Evolutionary conservation across 1,140 invertebrate genomes (phyloP).

Genomic region (Maconellicoccus hirsutus): DNA sequence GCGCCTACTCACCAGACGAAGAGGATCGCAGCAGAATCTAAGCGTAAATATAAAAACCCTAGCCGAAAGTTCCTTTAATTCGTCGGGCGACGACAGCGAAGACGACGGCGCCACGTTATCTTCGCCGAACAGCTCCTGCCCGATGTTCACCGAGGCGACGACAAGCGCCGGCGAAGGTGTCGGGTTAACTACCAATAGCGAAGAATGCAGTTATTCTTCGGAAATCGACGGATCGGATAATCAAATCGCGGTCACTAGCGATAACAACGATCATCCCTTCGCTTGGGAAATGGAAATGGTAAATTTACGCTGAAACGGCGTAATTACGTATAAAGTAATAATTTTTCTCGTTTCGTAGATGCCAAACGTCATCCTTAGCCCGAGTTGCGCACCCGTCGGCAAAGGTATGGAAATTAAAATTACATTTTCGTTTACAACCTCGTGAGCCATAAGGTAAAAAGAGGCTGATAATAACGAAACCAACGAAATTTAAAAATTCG

Average conservation of each 20-base stretch:
- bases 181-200: constrained; percentile 72
- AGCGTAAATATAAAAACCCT: constrained; percentile 26
- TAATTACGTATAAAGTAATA: not conserved
- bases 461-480: no score
- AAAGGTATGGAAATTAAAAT: constrained; percentile 52
- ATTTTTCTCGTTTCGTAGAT: constrained; percentile 35
- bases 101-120: constrained; percentile 43
- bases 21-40: constrained; percentile 29
- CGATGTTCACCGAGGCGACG: constrained; percentile 40
- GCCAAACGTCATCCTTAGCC: constrained; percentile 56
- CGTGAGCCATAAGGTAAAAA: no score
- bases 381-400: constrained; percentile 53
- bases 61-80: constrained; percentile 28
- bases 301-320: constrained; percentile 14
- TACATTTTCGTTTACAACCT: no score
- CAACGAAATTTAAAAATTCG: no score
- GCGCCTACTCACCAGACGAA: constrained; percentile 26
- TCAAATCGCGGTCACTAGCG: constrained; percentile 38
- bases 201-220: constrained; percentile 70
- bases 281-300: constrained; percentile 58
- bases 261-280: constrained; percentile 47
- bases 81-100: constrained; percentile 39
- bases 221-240: constrained; percentile 51
- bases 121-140: constrained; percentile 33
- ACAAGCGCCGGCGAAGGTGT: constrained; percentile 58